A percentile compares a stretch with the other conserved stretches of the same genome.
phyloP scores from a whole-genome alignment of 2,113 vertebrate genomes.

The Saccopteryx leptura region DNA sequence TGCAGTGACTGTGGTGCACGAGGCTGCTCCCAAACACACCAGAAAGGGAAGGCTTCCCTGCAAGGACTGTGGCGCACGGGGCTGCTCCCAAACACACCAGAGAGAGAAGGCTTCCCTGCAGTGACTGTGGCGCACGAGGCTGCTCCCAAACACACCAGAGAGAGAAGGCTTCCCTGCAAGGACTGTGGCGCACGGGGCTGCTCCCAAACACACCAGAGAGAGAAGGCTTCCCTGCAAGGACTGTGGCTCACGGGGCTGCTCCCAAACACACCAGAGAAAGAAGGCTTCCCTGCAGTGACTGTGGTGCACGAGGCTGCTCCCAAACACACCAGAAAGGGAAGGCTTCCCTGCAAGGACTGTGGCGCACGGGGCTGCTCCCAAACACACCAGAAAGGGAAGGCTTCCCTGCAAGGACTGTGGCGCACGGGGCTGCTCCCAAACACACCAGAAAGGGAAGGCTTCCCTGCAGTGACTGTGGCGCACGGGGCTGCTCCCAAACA shows the following conservation, averaged over 20 bases:
- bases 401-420: accelerated
- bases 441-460: neutral
- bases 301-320: too few relatives aligned
- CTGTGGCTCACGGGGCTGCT: too few relatives aligned
- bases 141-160: neutral
- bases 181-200: too few relatives aligned
- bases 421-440: too few relatives aligned
- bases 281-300: too few relatives aligned
- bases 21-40: neutral
- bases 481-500: too few relatives aligned
- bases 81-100: neutral
- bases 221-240: too few relatives aligned
- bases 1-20: too few relatives aligned
- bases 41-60: neutral
- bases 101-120: neutral
- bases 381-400: neutral
- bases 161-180: neutral
- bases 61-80: too few relatives aligned
- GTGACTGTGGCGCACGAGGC: too few relatives aligned
- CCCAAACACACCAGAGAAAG: neutral
- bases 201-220: neutral
- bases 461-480: accelerated
- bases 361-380: too few relatives aligned
- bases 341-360: accelerated
- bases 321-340: neutral